Evolutionary conservation across 1,140 invertebrate species (phyloP), one percentile per base, ranked within the genome.

Genomic region (Maconellicoccus hirsutus): DNA sequence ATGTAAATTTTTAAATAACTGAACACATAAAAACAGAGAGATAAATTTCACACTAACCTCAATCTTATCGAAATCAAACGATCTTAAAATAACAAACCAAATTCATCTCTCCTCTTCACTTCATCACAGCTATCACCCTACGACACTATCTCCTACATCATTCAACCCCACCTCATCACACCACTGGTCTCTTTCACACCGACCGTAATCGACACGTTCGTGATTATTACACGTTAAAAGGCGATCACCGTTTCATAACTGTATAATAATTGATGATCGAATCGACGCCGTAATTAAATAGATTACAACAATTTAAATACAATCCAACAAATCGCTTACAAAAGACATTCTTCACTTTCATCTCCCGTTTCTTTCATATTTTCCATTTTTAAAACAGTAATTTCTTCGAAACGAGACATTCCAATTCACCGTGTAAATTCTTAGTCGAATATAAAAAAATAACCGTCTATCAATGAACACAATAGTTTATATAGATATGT

Each of bases 361-460:
- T 39, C 25, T 61, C 39, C 21, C 12, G 7, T 69, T 19, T 21
- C 22, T 23, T 23, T 23, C 33, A 33, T 19, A 29, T 33, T 69
- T 33, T 69, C 61, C 29, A 23, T 23, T 29, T 26, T 38, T 42
- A 16, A 71, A 23, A 71, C 12, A 10, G 12, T 16, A 7, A 22
- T 71, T 71, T 59, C 19, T 59, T 42, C 16, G 10, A 59, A 59
- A 39, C 10, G 19, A 59, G 52, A 66, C 61, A 66, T 66, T 66
- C 19, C 61, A 66, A 66, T 66, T 66, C 25, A 66, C 22, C 61
- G 61, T 66, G 61, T 66, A 66, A 66, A 66, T 66, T 66, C 61
- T 19, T 66, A 66, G 61, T 25, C 61, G 19, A 66, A 66, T 66
- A 66, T 25, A 25, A 23, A 26, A 66, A 66, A 2, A 66, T 23